Conservation (phyloP, 2,888 invertebrate species). For the Rutpela maculata region DNA sequence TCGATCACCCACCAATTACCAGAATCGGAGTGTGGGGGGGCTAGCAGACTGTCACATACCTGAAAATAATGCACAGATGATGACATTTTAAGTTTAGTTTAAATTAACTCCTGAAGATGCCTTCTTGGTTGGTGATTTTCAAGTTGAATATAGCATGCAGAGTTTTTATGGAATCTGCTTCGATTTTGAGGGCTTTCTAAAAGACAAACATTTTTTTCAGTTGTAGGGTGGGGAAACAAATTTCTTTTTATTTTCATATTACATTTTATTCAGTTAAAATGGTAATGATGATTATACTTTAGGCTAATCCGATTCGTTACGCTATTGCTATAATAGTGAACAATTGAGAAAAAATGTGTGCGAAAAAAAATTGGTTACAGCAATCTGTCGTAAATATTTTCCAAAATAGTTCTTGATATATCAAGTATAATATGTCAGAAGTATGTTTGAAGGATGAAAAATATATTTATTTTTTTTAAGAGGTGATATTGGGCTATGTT, state of each 20-base stretch:
- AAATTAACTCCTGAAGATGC: background rate
- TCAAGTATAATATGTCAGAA: background rate
- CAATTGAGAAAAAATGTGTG: background rate
- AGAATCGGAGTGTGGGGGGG: too few species aligned
- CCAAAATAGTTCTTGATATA: conserved; percentile 2
- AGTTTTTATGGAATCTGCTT: background rate
- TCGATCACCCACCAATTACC: too few species aligned
- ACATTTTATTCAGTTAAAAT: conserved; percentile 2
- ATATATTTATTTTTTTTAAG: background rate
- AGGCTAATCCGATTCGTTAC: background rate
- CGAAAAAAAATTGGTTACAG: background rate
- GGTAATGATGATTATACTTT: background rate
- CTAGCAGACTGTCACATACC: too few species aligned
- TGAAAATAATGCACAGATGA: too few species aligned
- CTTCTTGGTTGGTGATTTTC: background rate
- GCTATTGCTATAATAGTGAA: background rate
- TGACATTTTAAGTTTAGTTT: background rate
- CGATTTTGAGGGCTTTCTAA: background rate
- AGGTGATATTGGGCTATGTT: background rate
- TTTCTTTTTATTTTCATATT: background rate
- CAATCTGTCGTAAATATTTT: background rate
- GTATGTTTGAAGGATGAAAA: background rate
- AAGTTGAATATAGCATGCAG: background rate
- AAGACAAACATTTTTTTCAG: background rate
- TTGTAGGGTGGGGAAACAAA: background rate